These are phyloP conservation scores for Porites divaricata DNA, from an alignment of 92 coral and sea anemone species.

Conservation along the genomic window DNA sequence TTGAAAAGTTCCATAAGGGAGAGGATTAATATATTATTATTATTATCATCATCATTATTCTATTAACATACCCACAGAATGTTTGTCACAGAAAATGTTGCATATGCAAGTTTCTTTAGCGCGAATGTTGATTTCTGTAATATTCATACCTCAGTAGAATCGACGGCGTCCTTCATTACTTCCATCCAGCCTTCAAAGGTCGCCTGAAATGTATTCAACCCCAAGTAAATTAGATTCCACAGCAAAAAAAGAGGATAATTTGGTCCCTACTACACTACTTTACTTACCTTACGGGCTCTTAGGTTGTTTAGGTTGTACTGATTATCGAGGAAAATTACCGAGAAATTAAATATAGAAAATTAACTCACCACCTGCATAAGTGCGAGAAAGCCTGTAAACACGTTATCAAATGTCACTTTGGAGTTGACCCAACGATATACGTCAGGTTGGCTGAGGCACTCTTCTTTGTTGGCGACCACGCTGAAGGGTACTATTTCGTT, in stretches of 20 bases:
- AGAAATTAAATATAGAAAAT: not conserved
- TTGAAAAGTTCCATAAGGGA: no score
- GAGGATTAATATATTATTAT: no score
- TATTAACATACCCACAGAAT: no score
- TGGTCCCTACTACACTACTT: not conserved
- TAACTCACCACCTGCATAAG: slow-evolving; percentile 88
- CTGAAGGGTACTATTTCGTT: slow-evolving; percentile 39
- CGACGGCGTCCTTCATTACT: slow-evolving; percentile 93
- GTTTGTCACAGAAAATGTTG: no score
- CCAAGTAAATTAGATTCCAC: not conserved
- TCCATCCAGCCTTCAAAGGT: slow-evolving; percentile 99
- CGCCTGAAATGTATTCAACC: slow-evolving; percentile 55
- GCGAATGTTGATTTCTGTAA: not conserved
- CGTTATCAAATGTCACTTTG: slow-evolving; percentile 90
- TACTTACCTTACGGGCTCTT: no score
- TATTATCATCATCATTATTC: no score
- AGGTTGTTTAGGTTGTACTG: no score
- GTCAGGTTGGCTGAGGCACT: slow-evolving; percentile 58
- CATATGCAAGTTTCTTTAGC: not conserved
- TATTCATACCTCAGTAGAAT: slow-evolving; percentile 74
- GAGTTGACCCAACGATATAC: slow-evolving; percentile 86
- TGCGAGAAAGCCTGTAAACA: slow-evolving; percentile 80
- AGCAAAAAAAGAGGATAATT: no score
- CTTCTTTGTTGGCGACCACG: slow-evolving; percentile 51
- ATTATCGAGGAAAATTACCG: no score